phyloP scores from a whole-genome alignment of 2,888 invertebrate genomes.

The Chalcis sispes region DNA sequence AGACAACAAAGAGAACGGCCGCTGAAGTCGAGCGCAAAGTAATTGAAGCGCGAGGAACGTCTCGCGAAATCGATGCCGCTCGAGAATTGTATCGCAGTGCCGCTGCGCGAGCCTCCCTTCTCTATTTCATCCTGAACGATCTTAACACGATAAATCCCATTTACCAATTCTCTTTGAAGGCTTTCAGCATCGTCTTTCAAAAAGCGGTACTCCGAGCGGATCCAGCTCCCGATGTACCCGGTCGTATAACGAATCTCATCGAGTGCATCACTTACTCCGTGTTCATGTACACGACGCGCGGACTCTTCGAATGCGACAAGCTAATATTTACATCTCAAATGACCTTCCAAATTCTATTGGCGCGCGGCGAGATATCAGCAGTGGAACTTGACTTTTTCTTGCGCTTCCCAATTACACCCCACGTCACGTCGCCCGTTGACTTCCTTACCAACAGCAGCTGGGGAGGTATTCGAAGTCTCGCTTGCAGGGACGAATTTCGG shows the following conservation, averaged over 20 bases:
- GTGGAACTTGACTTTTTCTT: constrained; percentile 94
- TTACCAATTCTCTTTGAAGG: constrained; percentile 97
- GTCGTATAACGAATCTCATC: constrained; percentile 91
- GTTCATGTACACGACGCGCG: constrained; percentile 95
- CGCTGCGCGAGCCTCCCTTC: constrained; percentile 92
- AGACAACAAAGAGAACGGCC: constrained; percentile 96
- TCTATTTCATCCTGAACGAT: constrained; percentile 97
- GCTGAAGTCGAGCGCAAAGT: constrained; percentile 97
- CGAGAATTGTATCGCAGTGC: constrained; percentile 92
- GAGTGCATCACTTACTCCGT: constrained; percentile 96
- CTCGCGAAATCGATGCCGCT: constrained; percentile 93
- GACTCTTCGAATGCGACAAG: constrained; percentile 97
- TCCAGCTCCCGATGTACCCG: constrained; percentile 86
- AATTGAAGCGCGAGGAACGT: constrained; percentile 93
- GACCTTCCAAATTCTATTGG: constrained; percentile 93
- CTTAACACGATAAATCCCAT: constrained; percentile 97
- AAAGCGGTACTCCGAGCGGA: constrained; percentile 95
- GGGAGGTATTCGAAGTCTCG: constrained; percentile 95
- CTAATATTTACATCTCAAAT: constrained; percentile 97
- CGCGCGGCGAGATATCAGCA: constrained; percentile 90
- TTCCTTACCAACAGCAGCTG: constrained; percentile 94
- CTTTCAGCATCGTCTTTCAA: constrained; percentile 98
- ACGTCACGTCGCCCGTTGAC: constrained; percentile 95
- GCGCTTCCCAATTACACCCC: constrained; percentile 93
- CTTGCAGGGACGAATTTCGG: constrained; percentile 92